Base-by-base conservation (phyloP, 2,113 vertebrate genomes). In the Pontoporia blainvillei region DNA sequence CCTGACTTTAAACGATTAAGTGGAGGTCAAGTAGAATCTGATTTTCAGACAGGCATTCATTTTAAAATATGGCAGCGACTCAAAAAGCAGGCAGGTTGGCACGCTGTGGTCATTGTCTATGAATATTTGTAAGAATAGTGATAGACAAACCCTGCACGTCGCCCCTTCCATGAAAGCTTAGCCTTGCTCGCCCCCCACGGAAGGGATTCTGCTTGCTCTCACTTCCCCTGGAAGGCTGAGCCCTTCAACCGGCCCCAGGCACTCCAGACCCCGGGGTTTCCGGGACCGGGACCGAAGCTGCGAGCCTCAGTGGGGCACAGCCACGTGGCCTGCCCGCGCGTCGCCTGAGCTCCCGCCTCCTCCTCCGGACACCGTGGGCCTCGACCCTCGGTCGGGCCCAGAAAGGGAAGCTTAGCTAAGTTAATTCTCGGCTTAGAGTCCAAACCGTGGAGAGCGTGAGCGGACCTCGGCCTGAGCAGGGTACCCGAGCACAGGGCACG, bases 281-380 rank as follows among this genome's bases (percentile, higher is more conserved):
- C 64, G 15, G n/a, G 71, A 10, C 11, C 73, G 4, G 1, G 46
- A 67, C 66, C 27, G 4, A 62, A 91, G 71, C 88, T 18, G 92
- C 0, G 44, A 64, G 61, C 44, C 93, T 86, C 82, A 86, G 94
- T 44, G 2, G 71, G 54, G 25, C 62, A 59, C 52, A 46, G 86
- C 96, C 97, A 97, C 97, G 96, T 96, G 97, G 96, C 89, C 86
- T 49, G 89, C 72, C 78, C 3, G 49, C 29, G 8, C 34, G 8
- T 89, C 11, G 57, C 91, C 59, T 34, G 62, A 73, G 57, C 69
- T 90, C 69, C 57, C 25, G 66, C 62, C 83, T 94, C 52, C 75
- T 86, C n/a, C 88, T 44, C 23, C 0, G 20, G 67, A 73, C n/a
- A 8, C 81, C 29, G 4, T 20, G 15, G 21, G 82, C 83, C 27